phyloP scores from a whole-genome alignment of 2,113 vertebrate species.

The Forbesichthys papilliferus region DNA sequence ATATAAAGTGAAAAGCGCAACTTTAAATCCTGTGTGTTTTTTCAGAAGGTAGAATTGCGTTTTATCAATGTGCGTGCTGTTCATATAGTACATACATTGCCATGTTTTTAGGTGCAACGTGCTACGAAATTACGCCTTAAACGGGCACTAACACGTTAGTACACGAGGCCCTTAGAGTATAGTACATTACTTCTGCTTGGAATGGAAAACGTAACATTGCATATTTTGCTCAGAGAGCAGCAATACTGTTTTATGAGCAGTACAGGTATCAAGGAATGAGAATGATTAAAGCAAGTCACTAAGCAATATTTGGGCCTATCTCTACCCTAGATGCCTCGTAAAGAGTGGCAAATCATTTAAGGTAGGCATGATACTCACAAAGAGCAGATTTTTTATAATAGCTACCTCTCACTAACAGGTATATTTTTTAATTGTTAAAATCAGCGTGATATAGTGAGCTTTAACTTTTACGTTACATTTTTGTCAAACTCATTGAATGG shows the following conservation, averaged over 20 bases:
- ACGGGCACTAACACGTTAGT: no score
- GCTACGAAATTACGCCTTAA: no score
- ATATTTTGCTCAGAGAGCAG: not conserved
- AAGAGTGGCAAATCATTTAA: conserved; percentile 2
- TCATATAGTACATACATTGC: no score
- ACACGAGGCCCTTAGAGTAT: not conserved
- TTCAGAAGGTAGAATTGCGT: no score
- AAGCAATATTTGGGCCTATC: not conserved
- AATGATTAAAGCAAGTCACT: not conserved
- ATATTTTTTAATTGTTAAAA: not conserved
- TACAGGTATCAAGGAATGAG: no score
- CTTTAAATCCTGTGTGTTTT: no score
- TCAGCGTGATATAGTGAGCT: conserved; percentile 18
- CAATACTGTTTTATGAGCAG: not conserved
- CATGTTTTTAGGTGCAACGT: no score
- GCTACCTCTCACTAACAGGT: conserved; percentile 41
- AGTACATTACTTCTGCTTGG: not conserved
- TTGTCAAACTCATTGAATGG: conserved; percentile 7
- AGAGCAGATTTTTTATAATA: conserved; percentile 24
- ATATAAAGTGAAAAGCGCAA: no score
- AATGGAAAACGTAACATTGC: no score
- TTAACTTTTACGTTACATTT: conserved; percentile 22
- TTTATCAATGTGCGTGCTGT: no score
- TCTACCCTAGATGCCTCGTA: conserved; percentile 2
- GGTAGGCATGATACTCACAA: conserved; percentile 10